Conservation (phyloP, 1,140 invertebrate genomes). For the Monochamus saltuarius region DNA sequence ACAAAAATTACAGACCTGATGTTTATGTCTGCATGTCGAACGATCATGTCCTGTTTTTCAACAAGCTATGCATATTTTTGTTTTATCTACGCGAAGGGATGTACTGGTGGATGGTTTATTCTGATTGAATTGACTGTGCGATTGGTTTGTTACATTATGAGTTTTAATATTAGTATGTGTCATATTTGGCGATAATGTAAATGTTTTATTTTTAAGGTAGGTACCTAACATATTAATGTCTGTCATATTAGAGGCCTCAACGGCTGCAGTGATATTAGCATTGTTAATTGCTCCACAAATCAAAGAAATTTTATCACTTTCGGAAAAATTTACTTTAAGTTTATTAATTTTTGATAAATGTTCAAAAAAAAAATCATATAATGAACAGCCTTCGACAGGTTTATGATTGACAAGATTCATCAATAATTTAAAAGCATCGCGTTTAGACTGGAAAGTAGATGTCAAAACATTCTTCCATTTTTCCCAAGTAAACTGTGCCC, state of each 20-base stretch:
- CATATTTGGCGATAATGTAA: background rate
- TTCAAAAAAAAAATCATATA: slow-evolving; percentile 15
- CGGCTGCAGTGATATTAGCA: background rate
- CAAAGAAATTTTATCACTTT: slow-evolving; percentile 14
- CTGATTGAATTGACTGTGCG: background rate
- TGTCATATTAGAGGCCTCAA: slow-evolving; percentile 14
- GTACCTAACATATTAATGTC: slow-evolving; percentile 5
- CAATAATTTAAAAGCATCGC: slow-evolving; percentile 10
- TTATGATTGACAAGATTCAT: slow-evolving; percentile 12
- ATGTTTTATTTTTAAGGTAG: slow-evolving; percentile 21
- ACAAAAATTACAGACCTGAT: slow-evolving; percentile 5
- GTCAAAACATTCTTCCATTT: slow-evolving; percentile 4
- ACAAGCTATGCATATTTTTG: slow-evolving; percentile 7
- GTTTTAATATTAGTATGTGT: background rate
- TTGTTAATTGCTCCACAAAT: slow-evolving; percentile 12
- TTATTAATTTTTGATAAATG: slow-evolving; percentile 8
- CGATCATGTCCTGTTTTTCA: slow-evolving; percentile 6
- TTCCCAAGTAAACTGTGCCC: background rate
- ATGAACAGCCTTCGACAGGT: slow-evolving; percentile 1
- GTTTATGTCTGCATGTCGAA: slow-evolving; percentile 4
- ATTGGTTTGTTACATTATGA: background rate
- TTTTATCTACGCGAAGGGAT: slow-evolving; percentile 7
- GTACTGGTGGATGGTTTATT: background rate
- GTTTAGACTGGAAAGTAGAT: background rate
- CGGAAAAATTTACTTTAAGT: slow-evolving; percentile 7